phyloP scores from a whole-genome alignment of 64 coral and sea anemone species.

The Actinia equina region DNA sequence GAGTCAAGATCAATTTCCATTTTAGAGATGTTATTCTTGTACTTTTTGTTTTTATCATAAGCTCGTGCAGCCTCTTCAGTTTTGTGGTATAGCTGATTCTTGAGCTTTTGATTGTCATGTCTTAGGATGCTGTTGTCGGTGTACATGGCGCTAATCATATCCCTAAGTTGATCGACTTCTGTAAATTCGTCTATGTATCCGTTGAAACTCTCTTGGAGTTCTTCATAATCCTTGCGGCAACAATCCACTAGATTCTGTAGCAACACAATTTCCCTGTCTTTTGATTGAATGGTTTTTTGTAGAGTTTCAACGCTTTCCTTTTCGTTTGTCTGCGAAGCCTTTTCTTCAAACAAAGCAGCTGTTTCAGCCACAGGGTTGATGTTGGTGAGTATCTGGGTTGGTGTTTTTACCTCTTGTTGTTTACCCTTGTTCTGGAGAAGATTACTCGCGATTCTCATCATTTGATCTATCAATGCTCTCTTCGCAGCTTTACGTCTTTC shows the following conservation, averaged over 20 bases:
- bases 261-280: constrained; percentile 5
- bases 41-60: neutral
- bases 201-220: constrained; percentile 5
- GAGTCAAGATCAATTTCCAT: neutral
- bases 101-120: neutral
- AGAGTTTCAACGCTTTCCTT: neutral
- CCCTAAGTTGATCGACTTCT: constrained; percentile 4
- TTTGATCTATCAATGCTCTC: neutral
- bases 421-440: neutral
- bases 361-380: neutral
- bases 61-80: neutral
- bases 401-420: neutral
- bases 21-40: neutral
- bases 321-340: neutral
- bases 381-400: neutral
- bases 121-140: neutral
- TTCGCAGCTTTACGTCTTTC: neutral
- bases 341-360: neutral
- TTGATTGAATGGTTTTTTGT: neutral
- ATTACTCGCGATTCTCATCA: neutral
- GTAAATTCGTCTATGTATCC: neutral
- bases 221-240: constrained; percentile 23
- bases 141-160: neutral
- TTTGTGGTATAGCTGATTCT: neutral
- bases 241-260: neutral